Conservation (phyloP, 2,113 vertebrate genomes). For the Chinchilla lanigera region DNA sequence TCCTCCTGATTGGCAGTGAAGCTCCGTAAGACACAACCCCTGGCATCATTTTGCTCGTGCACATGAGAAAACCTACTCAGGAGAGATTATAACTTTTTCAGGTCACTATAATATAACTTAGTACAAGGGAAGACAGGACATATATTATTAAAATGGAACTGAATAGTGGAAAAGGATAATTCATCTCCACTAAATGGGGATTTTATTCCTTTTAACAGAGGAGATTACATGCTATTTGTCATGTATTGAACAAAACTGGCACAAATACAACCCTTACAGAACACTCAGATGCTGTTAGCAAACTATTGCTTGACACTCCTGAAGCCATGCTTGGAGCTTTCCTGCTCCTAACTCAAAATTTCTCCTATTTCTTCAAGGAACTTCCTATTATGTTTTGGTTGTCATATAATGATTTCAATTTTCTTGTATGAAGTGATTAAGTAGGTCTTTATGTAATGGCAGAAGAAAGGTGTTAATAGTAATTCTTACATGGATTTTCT, state of each 20-base stretch:
- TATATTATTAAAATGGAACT: conserved; percentile 66
- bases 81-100: conserved; percentile 43
- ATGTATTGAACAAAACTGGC: conserved; percentile 55
- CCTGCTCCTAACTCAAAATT: not conserved
- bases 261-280: conserved; percentile 53
- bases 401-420: conserved; percentile 19
- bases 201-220: conserved; percentile 76
- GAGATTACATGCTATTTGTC: conserved; percentile 69
- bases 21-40: not conserved
- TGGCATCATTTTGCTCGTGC: not conserved
- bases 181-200: conserved; percentile 51
- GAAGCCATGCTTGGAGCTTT: not conserved
- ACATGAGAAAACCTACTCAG: not conserved
- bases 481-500: conserved; percentile 57
- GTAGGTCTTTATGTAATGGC: not conserved
- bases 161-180: conserved; percentile 64
- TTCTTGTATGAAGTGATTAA: conserved; percentile 23
- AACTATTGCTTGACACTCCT: not conserved
- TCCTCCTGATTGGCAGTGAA: not conserved
- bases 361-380: not conserved
- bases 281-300: not conserved
- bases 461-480: conserved; percentile 37
- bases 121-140: conserved; percentile 33
- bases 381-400: not conserved
- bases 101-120: conserved; percentile 50